Percentiles rank a stretch among this genome's conserved stretches.
Conservation (phyloP, 23 tunicate genomes). For the Botrylloides violaceus region DNA sequence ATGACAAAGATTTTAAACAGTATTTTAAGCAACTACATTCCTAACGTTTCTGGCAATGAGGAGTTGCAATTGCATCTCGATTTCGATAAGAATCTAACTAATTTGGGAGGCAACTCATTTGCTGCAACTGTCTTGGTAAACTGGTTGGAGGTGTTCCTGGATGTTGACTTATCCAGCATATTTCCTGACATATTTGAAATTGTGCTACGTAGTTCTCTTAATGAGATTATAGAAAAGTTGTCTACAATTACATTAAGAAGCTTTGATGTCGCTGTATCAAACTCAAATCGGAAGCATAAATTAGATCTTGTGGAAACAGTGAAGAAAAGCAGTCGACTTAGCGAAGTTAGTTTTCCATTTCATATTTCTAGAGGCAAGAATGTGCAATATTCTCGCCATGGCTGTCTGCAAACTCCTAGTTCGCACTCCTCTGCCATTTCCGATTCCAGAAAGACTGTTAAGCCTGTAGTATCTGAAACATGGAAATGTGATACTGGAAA, state of each 20-base stretch:
- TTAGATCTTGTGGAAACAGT: too few species aligned
- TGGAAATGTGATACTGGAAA: constrained; percentile 70
- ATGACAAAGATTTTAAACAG: not conserved
- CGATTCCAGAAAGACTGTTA: not conserved
- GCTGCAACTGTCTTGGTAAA: constrained; percentile 26
- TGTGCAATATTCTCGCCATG: too few species aligned
- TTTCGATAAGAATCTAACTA: constrained; percentile 20
- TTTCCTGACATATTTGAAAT: not conserved
- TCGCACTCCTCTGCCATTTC: too few species aligned
- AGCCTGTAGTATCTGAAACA: not conserved
- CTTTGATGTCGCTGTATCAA: too few species aligned
- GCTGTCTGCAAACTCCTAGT: too few species aligned
- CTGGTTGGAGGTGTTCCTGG: constrained; percentile 14
- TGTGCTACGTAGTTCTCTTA: not conserved
- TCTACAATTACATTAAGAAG: too few species aligned
- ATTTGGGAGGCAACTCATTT: constrained; percentile 56
- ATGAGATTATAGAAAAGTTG: not conserved
- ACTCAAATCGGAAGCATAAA: too few species aligned
- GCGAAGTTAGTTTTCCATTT: too few species aligned
- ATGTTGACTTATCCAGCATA: not conserved
- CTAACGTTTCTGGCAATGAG: not conserved
- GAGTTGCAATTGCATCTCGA: not conserved
- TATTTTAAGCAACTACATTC: not conserved
- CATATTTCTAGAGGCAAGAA: not conserved
- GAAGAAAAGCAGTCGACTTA: too few species aligned